Evolutionary conservation across 1,140 invertebrate species (phyloP).

Genomic region (Halyomorpha halys): DNA sequence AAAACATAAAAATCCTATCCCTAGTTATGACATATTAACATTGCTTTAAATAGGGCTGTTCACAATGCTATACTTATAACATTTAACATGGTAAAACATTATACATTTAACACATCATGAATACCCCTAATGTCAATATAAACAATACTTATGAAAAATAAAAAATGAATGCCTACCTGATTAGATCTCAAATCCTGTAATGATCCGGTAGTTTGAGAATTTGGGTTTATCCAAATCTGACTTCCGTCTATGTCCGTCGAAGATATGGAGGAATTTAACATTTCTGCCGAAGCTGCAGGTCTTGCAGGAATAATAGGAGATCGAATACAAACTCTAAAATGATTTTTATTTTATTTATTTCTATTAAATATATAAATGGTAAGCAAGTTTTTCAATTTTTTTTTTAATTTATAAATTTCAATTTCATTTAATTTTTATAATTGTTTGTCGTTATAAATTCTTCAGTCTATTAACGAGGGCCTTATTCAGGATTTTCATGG

Average conservation of each 20-base stretch:
- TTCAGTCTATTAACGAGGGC: slow-evolving; percentile 8
- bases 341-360: not conserved
- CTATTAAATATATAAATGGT: no score
- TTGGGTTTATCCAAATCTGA: slow-evolving; percentile 63
- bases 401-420: not conserved
- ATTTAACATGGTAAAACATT: no score
- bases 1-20: no score
- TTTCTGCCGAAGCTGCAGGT: slow-evolving; percentile 54
- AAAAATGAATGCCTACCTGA: not conserved
- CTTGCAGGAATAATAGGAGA: slow-evolving; percentile 65
- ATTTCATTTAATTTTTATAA: no score
- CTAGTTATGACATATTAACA: no score
- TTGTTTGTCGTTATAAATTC: not conserved
- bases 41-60: no score
- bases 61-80: no score
- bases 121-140: no score
- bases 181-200: slow-evolving; percentile 19
- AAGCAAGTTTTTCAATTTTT: no score
- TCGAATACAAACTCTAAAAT: slow-evolving; percentile 58
- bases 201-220: slow-evolving; percentile 36
- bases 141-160: no score
- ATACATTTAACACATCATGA: no score
- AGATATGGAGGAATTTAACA: slow-evolving; percentile 37
- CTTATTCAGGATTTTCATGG: slow-evolving; percentile 12
- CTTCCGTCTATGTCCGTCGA: slow-evolving; percentile 38